Evolutionary conservation across 1,140 invertebrate species (phyloP), one percentile per base, ranked within the genome.

Genomic region (Helicoverpa zea): DNA sequence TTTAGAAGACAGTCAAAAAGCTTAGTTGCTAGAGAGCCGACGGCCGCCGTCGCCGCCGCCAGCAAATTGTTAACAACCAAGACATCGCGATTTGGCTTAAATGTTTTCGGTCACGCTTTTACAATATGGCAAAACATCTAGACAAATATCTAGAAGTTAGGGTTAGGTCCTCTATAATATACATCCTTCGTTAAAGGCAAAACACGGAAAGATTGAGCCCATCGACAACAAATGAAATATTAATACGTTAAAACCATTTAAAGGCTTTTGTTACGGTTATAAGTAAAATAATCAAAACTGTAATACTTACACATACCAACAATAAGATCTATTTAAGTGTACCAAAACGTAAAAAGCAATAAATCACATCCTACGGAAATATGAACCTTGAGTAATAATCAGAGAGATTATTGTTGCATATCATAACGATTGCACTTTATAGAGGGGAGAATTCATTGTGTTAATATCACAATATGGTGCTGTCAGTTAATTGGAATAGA

Each of bases 401-500:
- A 77, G 83, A 86, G 56, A 63, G 66, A 56, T 79, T 14, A 86
- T 43, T 77, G 77, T 84, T 4, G n/a, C 23, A 49, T 43, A 64
- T 29, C 49, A 78, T 54, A 61, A 29, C 9, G 51, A 43, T 79
- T 56, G 29, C 61, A 56, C 5, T 68, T 70, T 79, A 58, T 58
- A 82, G 83, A 85, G 90, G 93, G 88, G 84, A 84, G 89, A 88
- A 88, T 89, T 92, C 83, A 93, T 94, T 94, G 93, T 94, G 92
- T 93, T 94, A 94, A 91, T 94, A 94, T 93, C 88, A 94, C 93
- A 94, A 94, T 94, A 94, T 93, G 93, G 89, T 84, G 88, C 93
- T 94, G 93, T 94, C 93, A 94, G 92, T 94, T 94, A 94, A 94
- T 94, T 94, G 92, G 92, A 94, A 94, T 94, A 94, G 93, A 94